phyloP scores from a whole-genome alignment of 1,140 invertebrate species.

The Delia radicum region DNA sequence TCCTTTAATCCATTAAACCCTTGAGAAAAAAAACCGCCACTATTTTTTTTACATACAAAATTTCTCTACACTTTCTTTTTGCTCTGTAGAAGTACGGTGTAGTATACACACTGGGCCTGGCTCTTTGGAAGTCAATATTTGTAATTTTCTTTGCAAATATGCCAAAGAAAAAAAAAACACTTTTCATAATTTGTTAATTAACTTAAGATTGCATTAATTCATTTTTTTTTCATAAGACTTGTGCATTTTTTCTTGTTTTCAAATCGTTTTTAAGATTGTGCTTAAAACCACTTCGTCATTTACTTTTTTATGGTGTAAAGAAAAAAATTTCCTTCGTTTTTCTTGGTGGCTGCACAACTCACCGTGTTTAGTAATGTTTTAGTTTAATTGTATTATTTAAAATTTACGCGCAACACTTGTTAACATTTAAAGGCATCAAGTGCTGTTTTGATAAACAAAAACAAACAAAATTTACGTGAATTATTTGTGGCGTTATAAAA shows the following conservation, averaged over 20 bases:
- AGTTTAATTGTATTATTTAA: not conserved
- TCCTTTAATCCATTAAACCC: not conserved
- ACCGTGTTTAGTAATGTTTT: slow-evolving; percentile 12
- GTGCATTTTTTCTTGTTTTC: not conserved
- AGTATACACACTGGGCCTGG: slow-evolving; percentile 10
- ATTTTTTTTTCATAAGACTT: not conserved
- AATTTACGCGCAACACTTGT: slow-evolving; percentile 16
- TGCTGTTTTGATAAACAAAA: slow-evolving; percentile 20
- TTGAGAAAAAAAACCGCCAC: slow-evolving; percentile 5
- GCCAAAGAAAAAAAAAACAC: not conserved
- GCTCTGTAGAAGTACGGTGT: not conserved
- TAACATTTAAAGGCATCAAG: slow-evolving; percentile 20
- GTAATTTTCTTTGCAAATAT: not conserved
- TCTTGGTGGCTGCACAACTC: slow-evolving; percentile 11
- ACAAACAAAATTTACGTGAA: slow-evolving; percentile 18
- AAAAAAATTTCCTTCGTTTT: slow-evolving; percentile 13
- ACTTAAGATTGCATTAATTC: not conserved
- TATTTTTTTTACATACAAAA: not conserved
- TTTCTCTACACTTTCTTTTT: slow-evolving; percentile 24
- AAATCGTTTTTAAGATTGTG: not conserved
- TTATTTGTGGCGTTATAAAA: slow-evolving; percentile 1
- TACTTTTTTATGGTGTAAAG: not conserved
- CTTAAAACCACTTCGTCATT: not conserved
- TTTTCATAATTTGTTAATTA: not conserved
- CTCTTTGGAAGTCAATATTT: not conserved